phyloP scores from a whole-genome alignment of 2,113 vertebrate species.

The Reinhardtius hippoglossoides region DNA sequence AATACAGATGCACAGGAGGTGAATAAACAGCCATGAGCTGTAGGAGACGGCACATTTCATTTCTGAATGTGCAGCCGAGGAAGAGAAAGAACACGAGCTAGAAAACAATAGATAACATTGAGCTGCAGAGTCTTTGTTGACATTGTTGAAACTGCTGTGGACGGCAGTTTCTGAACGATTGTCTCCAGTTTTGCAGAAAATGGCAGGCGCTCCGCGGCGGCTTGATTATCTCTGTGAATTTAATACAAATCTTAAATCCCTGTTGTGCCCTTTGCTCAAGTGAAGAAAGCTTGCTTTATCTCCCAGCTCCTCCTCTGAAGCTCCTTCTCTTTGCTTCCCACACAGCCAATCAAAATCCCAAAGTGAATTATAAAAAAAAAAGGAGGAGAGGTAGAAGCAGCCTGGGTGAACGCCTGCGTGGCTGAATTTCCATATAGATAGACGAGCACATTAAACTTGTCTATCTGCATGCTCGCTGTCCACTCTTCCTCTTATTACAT shows the following conservation, averaged over 20 bases:
- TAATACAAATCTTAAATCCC: constrained; percentile 78
- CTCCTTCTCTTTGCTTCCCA: constrained; percentile 48
- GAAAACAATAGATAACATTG: constrained; percentile 56
- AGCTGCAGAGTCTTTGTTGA: constrained; percentile 54
- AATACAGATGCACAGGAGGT: constrained; percentile 24
- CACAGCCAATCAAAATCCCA: constrained; percentile 67
- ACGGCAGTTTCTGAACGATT: constrained; percentile 58
- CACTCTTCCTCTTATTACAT: constrained; percentile 75
- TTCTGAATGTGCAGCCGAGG: background rate
- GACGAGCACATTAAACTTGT: constrained; percentile 80
- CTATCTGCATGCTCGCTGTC: constrained; percentile 70
- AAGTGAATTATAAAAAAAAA: constrained; percentile 67
- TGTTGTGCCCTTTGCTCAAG: constrained; percentile 67
- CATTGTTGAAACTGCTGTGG: constrained; percentile 62
- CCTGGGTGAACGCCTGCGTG: constrained; percentile 33
- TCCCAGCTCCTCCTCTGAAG: constrained; percentile 60
- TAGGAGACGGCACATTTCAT: background rate
- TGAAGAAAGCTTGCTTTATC: constrained; percentile 71
- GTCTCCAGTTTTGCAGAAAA: constrained; percentile 45
- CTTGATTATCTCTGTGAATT: constrained; percentile 72
- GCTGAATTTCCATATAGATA: constrained; percentile 86
- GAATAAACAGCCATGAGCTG: constrained; percentile 10
- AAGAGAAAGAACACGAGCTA: constrained; percentile 3
- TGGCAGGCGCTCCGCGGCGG: background rate
- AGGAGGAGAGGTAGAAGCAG: constrained; percentile 39